These are phyloP conservation scores for Aspiorhynchus laticeps DNA, from an alignment of 2,113 vertebrate genomes.

Conservation along the genomic window DNA sequence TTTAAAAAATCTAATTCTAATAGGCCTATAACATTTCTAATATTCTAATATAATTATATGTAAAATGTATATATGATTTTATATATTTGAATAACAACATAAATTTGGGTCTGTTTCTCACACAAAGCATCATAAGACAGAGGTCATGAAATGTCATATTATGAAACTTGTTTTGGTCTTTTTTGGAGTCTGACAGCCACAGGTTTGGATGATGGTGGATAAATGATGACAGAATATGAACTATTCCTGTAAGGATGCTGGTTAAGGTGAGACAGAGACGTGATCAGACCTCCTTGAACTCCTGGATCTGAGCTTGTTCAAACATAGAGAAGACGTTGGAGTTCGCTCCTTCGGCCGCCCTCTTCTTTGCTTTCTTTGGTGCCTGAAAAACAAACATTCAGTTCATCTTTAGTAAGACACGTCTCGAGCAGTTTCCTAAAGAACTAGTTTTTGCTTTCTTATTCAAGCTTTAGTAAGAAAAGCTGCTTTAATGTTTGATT, in stretches of 20 bases:
- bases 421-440: neutral
- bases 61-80: neutral
- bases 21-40: neutral
- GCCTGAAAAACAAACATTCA: constrained; percentile 71
- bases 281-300: constrained; percentile 91
- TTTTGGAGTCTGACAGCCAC: neutral
- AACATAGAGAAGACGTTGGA: constrained; percentile 99
- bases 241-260: neutral
- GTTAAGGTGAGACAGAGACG: neutral
- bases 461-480: neutral
- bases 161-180: neutral
- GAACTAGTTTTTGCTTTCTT: neutral
- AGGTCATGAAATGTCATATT: neutral
- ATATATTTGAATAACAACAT: neutral
- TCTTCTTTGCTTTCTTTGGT: constrained; percentile 97
- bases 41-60: too few relatives aligned
- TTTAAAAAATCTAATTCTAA: neutral
- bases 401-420: neutral
- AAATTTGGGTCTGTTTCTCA: neutral
- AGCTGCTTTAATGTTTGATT: neutral
- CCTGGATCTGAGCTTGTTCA: constrained; percentile 96
- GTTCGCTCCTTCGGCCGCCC: constrained; percentile 87
- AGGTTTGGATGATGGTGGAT: neutral
- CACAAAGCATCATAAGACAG: neutral
- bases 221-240: neutral